A percentile compares a stretch with the other conserved stretches of the same genome.
phyloP scores from a whole-genome alignment of 2,888 invertebrate species.

The Tinea pellionella region DNA sequence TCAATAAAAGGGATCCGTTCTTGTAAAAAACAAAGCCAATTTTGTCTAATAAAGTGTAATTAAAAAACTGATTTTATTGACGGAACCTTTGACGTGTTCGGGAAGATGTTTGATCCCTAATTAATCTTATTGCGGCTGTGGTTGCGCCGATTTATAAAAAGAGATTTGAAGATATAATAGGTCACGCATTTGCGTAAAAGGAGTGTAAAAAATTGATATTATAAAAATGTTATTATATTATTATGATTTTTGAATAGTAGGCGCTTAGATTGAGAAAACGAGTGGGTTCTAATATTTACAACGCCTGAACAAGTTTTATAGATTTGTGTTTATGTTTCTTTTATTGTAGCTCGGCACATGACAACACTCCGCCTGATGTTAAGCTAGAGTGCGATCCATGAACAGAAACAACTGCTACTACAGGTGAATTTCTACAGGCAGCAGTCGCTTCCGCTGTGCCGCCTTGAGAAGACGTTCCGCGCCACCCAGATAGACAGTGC shows the following conservation, averaged over 20 bases:
- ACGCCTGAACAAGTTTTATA: background rate
- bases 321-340: background rate
- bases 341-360: too few species aligned
- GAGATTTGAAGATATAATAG: background rate
- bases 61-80: conserved; percentile 61
- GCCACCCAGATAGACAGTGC: too few species aligned
- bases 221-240: background rate
- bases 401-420: too few species aligned
- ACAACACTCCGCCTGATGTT: too few species aligned
- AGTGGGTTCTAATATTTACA: background rate
- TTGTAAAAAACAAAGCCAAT: conserved; percentile 59
- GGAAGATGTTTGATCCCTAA: conserved; percentile 31
- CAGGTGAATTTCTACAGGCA: too few species aligned
- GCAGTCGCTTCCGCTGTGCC: too few species aligned
- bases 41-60: conserved; percentile 60
- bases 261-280: background rate
- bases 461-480: too few species aligned
- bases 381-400: too few species aligned
- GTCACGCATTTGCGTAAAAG: background rate
- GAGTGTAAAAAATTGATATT: background rate
- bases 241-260: background rate
- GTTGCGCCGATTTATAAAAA: conserved; percentile 28
- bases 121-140: conserved; percentile 33
- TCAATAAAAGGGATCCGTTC: conserved; percentile 42
- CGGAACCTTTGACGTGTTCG: conserved; percentile 45